Conservation (phyloP, 2,888 invertebrate genomes). For the Melieria omissa region DNA sequence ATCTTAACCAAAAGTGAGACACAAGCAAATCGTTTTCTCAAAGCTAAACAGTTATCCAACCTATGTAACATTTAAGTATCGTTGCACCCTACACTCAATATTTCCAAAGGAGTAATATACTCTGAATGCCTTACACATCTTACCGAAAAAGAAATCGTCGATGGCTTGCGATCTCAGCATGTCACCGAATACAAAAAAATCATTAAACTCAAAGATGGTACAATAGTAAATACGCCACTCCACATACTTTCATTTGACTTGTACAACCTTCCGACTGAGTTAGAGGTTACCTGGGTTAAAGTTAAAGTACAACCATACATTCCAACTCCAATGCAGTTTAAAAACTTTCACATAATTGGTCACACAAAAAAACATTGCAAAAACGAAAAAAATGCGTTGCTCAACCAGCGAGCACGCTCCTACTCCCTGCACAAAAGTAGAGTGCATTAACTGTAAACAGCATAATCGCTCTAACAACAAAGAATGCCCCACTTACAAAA, state of each 20-base stretch:
- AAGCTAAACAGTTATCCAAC: no score
- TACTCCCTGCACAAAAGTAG: no score
- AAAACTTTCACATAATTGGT: constrained; percentile 30
- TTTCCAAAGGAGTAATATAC: no score
- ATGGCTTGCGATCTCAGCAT: constrained; percentile 9
- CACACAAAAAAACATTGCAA: constrained; percentile 27
- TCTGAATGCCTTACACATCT: background rate
- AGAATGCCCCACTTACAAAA: no score
- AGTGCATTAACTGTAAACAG: no score
- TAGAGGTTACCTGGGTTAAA: constrained; percentile 25
- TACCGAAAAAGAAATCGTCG: constrained; percentile 1
- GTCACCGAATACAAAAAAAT: constrained; percentile 23
- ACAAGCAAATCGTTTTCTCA: no score
- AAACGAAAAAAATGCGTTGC: background rate
- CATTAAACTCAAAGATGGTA: background rate
- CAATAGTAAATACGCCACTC: constrained; percentile 17
- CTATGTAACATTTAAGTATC: no score
- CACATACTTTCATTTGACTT: constrained; percentile 24
- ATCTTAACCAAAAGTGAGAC: background rate
- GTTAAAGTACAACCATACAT: constrained; percentile 27
- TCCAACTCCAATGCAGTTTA: constrained; percentile 28
- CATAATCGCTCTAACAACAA: no score
- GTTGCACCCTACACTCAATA: no score
- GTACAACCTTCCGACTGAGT: constrained; percentile 18
- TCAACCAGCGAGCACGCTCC: no score